phyloP scores from a whole-genome alignment of 2,888 invertebrate species.

The Agrochola macilenta region DNA sequence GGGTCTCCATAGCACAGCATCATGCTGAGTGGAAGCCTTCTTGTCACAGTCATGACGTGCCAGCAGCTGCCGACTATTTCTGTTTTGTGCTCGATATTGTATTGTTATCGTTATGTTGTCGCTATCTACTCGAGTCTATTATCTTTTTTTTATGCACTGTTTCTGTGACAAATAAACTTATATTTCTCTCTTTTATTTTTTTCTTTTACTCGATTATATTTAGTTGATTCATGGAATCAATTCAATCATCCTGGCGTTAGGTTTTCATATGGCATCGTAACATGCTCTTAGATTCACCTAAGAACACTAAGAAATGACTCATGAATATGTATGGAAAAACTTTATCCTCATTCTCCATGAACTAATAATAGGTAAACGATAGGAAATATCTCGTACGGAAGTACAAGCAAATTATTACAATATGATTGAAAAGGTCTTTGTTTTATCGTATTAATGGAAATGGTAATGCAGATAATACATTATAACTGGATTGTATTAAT shows the following conservation, averaged over 20 bases:
- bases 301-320: conserved; percentile 24
- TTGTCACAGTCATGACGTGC: too few species aligned
- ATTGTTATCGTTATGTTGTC: too few species aligned
- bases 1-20: too few species aligned
- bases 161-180: too few species aligned
- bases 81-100: too few species aligned
- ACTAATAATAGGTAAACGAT: neutral
- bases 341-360: conserved; percentile 15
- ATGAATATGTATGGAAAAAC: conserved; percentile 27
- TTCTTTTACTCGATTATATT: neutral
- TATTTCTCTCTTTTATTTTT: too few species aligned
- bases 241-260: too few species aligned
- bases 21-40: too few species aligned
- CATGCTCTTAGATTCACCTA: neutral
- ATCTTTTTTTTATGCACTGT: too few species aligned
- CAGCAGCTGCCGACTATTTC: too few species aligned
- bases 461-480: neutral
- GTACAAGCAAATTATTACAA: neutral
- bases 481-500: neutral
- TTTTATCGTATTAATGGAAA: neutral
- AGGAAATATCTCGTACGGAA: conserved; percentile 41
- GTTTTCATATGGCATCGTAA: neutral
- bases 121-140: too few species aligned
- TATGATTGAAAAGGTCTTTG: conserved; percentile 27
- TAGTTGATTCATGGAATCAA: neutral